Conservation (phyloP, 2,113 vertebrate species). For the Atlantisia rogersi region DNA sequence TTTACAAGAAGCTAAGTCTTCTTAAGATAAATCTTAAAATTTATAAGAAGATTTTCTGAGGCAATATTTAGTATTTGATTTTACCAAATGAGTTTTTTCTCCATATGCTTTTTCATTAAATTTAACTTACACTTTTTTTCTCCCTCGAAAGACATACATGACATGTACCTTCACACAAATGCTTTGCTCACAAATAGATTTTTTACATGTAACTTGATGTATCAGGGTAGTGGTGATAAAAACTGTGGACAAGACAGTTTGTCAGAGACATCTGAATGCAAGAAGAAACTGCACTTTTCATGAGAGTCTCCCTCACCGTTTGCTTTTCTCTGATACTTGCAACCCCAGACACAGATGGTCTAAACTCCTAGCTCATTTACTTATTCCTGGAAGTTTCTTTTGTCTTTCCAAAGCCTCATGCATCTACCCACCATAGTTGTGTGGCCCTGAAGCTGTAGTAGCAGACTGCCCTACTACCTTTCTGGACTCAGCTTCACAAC, state of each 20-base stretch:
- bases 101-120: not conserved
- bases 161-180: rapidly evolving
- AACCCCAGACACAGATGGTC: rapidly evolving
- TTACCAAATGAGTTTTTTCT: not conserved
- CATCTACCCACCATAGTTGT: not conserved
- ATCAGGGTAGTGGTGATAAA: not conserved
- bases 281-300: not conserved
- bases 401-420: not conserved
- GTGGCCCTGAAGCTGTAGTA: not conserved
- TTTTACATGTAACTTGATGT: rapidly evolving
- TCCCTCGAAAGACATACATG: not conserved
- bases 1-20: not conserved
- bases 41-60: not conserved
- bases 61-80: not conserved
- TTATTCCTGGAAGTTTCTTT: not conserved
- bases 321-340: not conserved
- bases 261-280: not conserved
- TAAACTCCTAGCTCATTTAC: not conserved
- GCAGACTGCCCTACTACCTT: not conserved
- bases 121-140: not conserved
- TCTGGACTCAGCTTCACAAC: not conserved
- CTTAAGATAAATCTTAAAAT: too few relatives aligned
- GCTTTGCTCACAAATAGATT: not conserved
- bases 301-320: rapidly evolving
- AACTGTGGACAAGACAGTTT: not conserved